phyloP scores from a whole-genome alignment of 2,797 vertebrate genomes.

The Pangasius sanitwongsei region DNA sequence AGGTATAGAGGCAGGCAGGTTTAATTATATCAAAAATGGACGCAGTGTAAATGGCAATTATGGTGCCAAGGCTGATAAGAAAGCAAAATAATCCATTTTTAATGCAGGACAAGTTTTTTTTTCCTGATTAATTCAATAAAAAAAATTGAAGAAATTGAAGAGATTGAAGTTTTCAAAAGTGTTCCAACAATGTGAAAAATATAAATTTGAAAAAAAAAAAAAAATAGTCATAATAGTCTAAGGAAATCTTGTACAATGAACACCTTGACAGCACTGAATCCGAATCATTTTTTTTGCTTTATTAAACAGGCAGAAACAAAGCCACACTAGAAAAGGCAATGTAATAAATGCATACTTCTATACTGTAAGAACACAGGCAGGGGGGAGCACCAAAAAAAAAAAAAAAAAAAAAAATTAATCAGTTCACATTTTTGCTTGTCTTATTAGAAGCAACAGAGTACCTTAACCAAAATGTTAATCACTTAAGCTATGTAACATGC shows the following conservation, averaged over 20 bases:
- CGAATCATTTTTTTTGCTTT: slow-evolving; percentile 45
- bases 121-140: background rate
- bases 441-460: slow-evolving; percentile 39
- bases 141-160: background rate
- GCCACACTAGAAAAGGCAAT: slow-evolving; percentile 51
- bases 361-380: slow-evolving; percentile 48
- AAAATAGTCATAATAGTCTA: background rate
- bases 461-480: background rate
- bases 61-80: background rate
- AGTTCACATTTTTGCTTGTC: slow-evolving; percentile 33
- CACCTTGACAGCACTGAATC: slow-evolving; percentile 25
- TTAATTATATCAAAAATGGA: background rate
- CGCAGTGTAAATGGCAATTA: background rate
- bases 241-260: slow-evolving; percentile 7
- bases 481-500: slow-evolving; percentile 54
- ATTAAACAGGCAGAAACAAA: slow-evolving; percentile 59
- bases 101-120: slow-evolving; percentile 9
- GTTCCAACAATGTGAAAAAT: background rate
- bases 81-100: slow-evolving; percentile 45
- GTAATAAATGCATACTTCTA: slow-evolving; percentile 52
- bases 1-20: background rate
- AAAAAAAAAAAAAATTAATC: slow-evolving; percentile 14
- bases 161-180: background rate
- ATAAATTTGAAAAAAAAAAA: background rate
- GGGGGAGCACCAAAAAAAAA: slow-evolving; percentile 17